These are phyloP conservation scores for Megastigmus dorsalis DNA, from an alignment of 2,888 invertebrate genomes.

Conservation along the genomic window DNA sequence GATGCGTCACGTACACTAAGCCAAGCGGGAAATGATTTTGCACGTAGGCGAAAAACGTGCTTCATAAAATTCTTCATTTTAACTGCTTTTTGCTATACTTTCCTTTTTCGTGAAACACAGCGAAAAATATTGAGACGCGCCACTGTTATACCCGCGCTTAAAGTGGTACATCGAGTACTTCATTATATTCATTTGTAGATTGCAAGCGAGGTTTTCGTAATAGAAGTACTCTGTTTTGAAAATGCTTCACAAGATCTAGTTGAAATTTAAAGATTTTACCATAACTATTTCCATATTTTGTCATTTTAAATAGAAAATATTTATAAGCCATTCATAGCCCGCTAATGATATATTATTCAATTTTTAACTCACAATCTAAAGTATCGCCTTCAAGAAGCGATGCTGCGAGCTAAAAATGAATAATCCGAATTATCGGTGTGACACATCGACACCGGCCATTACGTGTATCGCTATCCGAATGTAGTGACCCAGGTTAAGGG, in stretches of 20 bases:
- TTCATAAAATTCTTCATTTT: constrained; percentile 26
- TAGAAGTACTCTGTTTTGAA: no score
- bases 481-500: constrained; percentile 31
- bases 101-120: background rate
- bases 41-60: constrained; percentile 46
- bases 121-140: background rate
- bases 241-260: background rate
- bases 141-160: background rate
- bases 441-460: constrained; percentile 1
- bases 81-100: background rate
- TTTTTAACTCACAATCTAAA: no score
- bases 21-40: constrained; percentile 41
- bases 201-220: background rate
- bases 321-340: no score
- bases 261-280: background rate
- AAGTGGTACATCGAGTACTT: background rate
- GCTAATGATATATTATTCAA: no score
- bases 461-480: background rate
- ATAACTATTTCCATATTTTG: no score
- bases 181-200: background rate
- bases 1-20: constrained; percentile 49
- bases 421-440: background rate
- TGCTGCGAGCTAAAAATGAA: background rate
- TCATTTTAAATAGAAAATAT: no score
- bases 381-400: no score